A percentile compares a stretch with the other conserved stretches of the same genome.
Evolutionary conservation across 2,797 vertebrate species (phyloP).

Genomic region (Stomatorhinus walkeri): DNA sequence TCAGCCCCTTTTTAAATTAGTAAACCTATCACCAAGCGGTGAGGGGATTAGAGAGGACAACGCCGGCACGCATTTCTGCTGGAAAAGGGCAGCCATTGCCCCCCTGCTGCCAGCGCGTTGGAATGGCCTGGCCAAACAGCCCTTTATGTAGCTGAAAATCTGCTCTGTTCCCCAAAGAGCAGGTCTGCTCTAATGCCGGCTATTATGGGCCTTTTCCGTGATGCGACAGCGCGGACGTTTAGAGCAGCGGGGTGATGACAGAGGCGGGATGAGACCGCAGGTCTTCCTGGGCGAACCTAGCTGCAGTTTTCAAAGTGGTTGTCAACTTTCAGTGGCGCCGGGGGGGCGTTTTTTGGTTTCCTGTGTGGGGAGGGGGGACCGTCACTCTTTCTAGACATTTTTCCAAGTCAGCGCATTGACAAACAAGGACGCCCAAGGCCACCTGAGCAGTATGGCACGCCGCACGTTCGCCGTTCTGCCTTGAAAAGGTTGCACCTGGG

Average conservation of each 20-base stretch:
- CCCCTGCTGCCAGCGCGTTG: constrained; percentile 51
- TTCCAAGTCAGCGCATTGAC: background rate
- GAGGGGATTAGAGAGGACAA: constrained; percentile 32
- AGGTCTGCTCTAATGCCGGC: constrained; percentile 32
- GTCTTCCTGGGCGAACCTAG: constrained; percentile 1
- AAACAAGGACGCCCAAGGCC: constrained; percentile 8
- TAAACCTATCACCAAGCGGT: constrained; percentile 48
- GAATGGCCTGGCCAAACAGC: constrained; percentile 21
- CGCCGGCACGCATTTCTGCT: constrained; percentile 33
- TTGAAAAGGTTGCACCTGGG: constrained; percentile 15
- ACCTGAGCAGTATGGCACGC: background rate
- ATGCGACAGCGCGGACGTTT: constrained; percentile 35
- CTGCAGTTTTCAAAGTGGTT: constrained; percentile 20
- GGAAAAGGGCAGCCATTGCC: constrained; percentile 35
- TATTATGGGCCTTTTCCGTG: constrained; percentile 34
- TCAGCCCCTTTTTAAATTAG: constrained; percentile 16
- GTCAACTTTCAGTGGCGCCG: background rate
- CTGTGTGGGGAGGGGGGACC: background rate
- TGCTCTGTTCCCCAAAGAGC: constrained; percentile 29
- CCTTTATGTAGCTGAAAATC: constrained; percentile 38
- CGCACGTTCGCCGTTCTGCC: background rate
- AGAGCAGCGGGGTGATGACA: constrained; percentile 32
- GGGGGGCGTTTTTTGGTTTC: background rate
- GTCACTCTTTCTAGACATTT: background rate
- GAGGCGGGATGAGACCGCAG: constrained; percentile 16